Evolutionary conservation across 2,113 vertebrate species (phyloP), one percentile per base, ranked within the genome.

Genomic region (Charadrius vociferus): DNA sequence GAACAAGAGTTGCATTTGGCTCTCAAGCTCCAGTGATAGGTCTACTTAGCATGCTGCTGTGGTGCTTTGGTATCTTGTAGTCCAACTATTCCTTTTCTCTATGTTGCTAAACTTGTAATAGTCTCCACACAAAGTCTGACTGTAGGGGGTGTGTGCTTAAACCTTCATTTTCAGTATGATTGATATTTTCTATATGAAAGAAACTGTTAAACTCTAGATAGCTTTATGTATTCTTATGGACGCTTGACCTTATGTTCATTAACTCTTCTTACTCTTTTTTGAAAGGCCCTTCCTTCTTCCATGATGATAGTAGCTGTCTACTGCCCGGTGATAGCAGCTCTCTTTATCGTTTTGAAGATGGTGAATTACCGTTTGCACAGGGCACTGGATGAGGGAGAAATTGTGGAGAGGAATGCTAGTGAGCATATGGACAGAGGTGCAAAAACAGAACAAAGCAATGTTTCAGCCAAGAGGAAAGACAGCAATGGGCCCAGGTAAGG

Each of bases 231-330:
- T 81, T 66, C n/a, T 45, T 81, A 43, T 0, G 23, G 23, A 23
- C n/a, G 5, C 53, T 75, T 2, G 5, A 85, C 41, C 29, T 53
- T 68, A 12, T 92, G 45, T 91, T 96, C 49, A 81, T 93, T 90
- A 86, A 90, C 17, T 67, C 53, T 92, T 83, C 61, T 86, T 88
- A 11, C 59, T 97, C 50, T 93, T 81, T 98, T 97, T 94, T 94
- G 68, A 90, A 97, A 99, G 99, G 99, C 99, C 49, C 98, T 99
- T 98, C 99, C 99, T 78, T 99, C 99, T 93, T 99, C 99, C 93
- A 99, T 99, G 99, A 99, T 99, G 98, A 99, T 99, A 86, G 99
- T 99, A 95, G 99, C 99, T 91, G 99, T 99, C 98, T 99, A 99
- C 98, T 99, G 99, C 93, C 99, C 99, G 4, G 99, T 99, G 96